Base-by-base conservation (phyloP, 2,113 vertebrate species). In the Psammodynastes pulverulentus region DNA sequence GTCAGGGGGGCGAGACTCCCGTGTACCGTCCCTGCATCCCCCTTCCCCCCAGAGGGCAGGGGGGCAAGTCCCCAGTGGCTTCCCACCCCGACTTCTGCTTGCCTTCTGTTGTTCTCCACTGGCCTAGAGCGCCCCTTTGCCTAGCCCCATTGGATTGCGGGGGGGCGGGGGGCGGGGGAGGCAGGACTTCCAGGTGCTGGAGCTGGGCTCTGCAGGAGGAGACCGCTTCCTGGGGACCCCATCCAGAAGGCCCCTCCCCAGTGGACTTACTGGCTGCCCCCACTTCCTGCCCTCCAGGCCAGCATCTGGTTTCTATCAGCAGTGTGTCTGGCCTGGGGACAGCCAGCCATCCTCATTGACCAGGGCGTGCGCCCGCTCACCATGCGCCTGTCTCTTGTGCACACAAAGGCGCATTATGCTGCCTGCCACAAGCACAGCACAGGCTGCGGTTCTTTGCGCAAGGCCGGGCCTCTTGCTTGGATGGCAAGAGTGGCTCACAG, bases 371-470 rank as follows among this genome's bases (percentile, higher is more conserved):
- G 91, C 53, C 29, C 39, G 94, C 26, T 62, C 58, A 13, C 58
- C 29, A 5, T 39, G 12, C 90, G n/a, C 87, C 91, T 79, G 84
- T 9, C 93, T 93, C 94, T 56, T 89, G 52, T 29, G 24, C 1
- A 24, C 92, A 98, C 97, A 97, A 96, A 98, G 96, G 94, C 62
- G 6, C 96, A 96, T 98, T 97, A 96, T 98, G 96, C 95, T 86
- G 86, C 94, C 96, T 97, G 97, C 97, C 97, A 97, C 94, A 45
- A 13, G 9, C 29, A n/a, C 29, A n/a, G 89, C 49, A 0, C 2
- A 6, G 91, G 94, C 97, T 97, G 97, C 87, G 97, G 97, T 97
- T 97, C 96, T 97, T 98, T 97, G 97, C 94, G 94, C 97, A 97
- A 98, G 96, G 95, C 93, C 96, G 93, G 95, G 95, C 90, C 94